A percentile compares a stretch with the other conserved stretches of the same genome.
These are phyloP conservation scores for Polypterus bichir DNA, from an alignment of 2,113 vertebrate genomes.

Conservation along the genomic window DNA sequence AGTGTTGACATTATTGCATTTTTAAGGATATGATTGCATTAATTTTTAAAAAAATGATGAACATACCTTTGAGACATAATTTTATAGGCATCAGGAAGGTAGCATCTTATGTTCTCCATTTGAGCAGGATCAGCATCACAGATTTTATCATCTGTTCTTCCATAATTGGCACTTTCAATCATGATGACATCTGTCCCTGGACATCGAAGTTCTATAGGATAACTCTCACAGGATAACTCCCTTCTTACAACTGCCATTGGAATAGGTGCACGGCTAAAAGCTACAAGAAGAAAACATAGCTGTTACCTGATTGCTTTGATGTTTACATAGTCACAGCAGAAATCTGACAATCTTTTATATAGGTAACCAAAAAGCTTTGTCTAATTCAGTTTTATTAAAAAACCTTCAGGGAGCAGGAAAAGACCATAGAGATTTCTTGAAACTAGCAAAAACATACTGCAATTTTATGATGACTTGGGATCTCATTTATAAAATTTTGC, in stretches of 20 bases:
- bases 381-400: too few species aligned
- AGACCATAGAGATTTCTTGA: too few species aligned
- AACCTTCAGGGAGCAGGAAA: too few species aligned
- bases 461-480: too few species aligned
- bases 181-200: slow-evolving; percentile 96
- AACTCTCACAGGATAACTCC: slow-evolving; percentile 93
- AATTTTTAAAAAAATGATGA: neutral
- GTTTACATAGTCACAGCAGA: too few species aligned
- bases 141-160: slow-evolving; percentile 94
- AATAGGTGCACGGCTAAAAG: slow-evolving; percentile 87
- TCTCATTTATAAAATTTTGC: too few species aligned
- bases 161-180: slow-evolving; percentile 98
- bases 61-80: slow-evolving; percentile 96
- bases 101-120: slow-evolving; percentile 97
- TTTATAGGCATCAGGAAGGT: slow-evolving; percentile 96
- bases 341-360: too few species aligned
- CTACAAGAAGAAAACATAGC: slow-evolving; percentile 37
- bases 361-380: too few species aligned
- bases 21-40: slow-evolving; percentile 1
- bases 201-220: slow-evolving; percentile 94
- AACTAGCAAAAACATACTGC: too few species aligned
- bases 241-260: slow-evolving; percentile 95
- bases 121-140: slow-evolving; percentile 94
- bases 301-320: too few species aligned
- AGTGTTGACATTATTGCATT: too few species aligned